Base-by-base conservation (phyloP, 1,140 invertebrate species). In the Potamilus streckersoni region DNA sequence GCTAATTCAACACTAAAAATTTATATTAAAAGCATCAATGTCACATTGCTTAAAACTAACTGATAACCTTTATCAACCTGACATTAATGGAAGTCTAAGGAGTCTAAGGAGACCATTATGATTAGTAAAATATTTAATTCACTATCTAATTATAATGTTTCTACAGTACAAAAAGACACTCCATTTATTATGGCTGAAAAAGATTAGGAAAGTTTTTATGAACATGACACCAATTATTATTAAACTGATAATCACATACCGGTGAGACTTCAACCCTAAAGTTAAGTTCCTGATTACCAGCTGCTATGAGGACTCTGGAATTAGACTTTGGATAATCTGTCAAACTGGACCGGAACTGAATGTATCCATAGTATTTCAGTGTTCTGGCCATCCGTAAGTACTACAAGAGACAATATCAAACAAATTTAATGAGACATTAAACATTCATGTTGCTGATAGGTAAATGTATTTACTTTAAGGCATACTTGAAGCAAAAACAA, bases 351-450 rank as follows among this genome's bases (percentile, higher is more conserved):
- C 93, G 92, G 82, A 97, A 97, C 82, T 97, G 95, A 72, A 97
- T 91, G 85, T 94, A 95, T 13, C 96, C 95, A 89, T 98, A 98
- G 86, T 95, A 96, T 82, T 95, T 95, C 71, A 97, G 89, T 57
- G 92, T 94, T 76, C 94, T 92, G 12, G 94, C 95, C 77, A 96
- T 83, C 81, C 96, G 93, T 75, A 98, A 90, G 89, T 96, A 98
- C 95, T 96, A 90, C 63, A 92, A 92, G 81, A 80, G 74, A 56
- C 23, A 68, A 49, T 49, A 49, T 49, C 38, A 49, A 49, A 49
- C 38, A 49, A 49, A 49, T 49, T 49, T 49, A 49, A 49, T 49
- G 38, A 49, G 38, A 49, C 38, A 49, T 49, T 49, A 49, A 49
- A 49, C 38, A 49, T 49, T 49, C 38, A 49, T 11, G 11, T 49